Evolutionary conservation across 2,113 vertebrate species (phyloP).

Genomic region (Pseudopipra pipra): DNA sequence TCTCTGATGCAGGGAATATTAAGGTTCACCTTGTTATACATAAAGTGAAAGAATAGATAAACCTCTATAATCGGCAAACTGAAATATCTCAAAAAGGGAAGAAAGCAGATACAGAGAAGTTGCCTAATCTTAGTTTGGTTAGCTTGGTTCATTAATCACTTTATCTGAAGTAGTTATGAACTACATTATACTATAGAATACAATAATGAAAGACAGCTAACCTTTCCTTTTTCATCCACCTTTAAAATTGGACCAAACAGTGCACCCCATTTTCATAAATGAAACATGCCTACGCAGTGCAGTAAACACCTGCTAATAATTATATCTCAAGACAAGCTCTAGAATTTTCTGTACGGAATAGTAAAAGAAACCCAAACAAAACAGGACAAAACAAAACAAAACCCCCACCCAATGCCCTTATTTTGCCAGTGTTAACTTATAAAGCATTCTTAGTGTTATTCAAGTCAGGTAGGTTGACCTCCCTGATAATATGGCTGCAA

Average conservation of each 20-base stretch:
- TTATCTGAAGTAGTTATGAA: neutral
- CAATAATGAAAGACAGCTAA: neutral
- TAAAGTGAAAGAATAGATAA: neutral
- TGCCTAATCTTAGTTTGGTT: neutral
- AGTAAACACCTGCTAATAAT: neutral
- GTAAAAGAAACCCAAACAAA: neutral
- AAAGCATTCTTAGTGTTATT: neutral
- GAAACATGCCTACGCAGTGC: neutral
- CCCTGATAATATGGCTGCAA: neutral
- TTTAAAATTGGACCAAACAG: neutral
- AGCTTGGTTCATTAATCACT: neutral
- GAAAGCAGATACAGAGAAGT: neutral
- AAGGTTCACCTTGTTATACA: neutral
- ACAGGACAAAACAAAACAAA: neutral
- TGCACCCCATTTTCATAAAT: neutral
- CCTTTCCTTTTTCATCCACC: neutral
- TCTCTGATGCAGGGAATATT: neutral
- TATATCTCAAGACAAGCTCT: neutral
- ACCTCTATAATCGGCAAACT: neutral
- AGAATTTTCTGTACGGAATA: neutral
- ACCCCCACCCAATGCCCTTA: neutral
- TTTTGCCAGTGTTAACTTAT: neutral
- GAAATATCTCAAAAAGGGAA: neutral
- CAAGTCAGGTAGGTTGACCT: neutral
- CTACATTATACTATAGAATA: neutral